These are phyloP conservation scores for Nyctibius grandis DNA, from an alignment of 2,797 vertebrate genomes.

Conservation along the genomic window DNA sequence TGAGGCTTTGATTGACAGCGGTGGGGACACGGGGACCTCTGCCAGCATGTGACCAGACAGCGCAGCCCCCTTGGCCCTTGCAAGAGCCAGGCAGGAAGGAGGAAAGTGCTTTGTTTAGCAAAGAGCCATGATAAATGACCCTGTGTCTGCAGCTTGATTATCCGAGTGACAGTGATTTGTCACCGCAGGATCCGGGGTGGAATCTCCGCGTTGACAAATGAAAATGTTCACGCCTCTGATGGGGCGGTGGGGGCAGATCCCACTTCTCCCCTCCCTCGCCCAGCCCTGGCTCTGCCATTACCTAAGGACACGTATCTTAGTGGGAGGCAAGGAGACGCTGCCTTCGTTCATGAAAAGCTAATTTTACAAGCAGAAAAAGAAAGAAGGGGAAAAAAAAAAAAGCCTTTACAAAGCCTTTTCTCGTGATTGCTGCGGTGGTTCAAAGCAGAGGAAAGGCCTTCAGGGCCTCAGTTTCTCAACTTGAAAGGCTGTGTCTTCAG, in stretches of 20 bases:
- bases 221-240: background rate
- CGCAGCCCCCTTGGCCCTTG: background rate
- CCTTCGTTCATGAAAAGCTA: background rate
- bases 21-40: background rate
- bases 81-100: background rate
- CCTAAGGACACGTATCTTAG: accelerated
- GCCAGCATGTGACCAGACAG: background rate
- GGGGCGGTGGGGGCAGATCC: background rate
- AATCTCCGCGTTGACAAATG: background rate
- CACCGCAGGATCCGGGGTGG: background rate
- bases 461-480: background rate
- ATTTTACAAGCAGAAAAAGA: background rate
- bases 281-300: background rate
- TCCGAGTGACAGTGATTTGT: background rate
- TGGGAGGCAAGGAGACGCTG: background rate
- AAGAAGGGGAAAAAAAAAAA: accelerated
- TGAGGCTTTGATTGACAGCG: background rate
- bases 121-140: background rate
- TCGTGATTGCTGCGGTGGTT: background rate
- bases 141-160: background rate
- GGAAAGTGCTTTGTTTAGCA: background rate
- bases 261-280: background rate
- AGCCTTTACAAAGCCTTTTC: background rate
- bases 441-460: background rate
- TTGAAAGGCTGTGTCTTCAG: background rate